These are phyloP conservation scores for Spisula solida DNA, from an alignment of 2,888 invertebrate species.

Conservation along the genomic window DNA sequence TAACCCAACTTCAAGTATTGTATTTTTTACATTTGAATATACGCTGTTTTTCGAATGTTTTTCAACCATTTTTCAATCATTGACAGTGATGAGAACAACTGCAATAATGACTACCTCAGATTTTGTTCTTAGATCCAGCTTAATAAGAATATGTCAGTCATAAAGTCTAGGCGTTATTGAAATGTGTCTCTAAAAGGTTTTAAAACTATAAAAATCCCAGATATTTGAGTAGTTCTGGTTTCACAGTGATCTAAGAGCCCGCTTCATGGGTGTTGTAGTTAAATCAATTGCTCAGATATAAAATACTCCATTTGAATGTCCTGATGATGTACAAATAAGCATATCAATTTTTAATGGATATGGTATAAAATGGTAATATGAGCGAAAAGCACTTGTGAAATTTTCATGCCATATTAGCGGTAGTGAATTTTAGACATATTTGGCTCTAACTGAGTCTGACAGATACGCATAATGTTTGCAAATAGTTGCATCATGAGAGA, in stretches of 20 bases:
- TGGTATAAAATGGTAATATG: slow-evolving; percentile 2
- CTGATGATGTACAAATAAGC: background rate
- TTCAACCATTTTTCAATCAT: too few relatives aligned
- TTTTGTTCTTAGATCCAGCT: too few relatives aligned
- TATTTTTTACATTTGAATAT: too few relatives aligned
- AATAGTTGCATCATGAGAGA: background rate
- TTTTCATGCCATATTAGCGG: background rate
- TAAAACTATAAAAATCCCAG: background rate
- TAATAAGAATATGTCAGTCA: too few relatives aligned
- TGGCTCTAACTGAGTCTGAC: background rate
- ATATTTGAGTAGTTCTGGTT: slow-evolving; percentile 2
- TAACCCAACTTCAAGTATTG: too few relatives aligned
- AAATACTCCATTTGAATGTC: background rate
- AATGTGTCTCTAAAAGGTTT: background rate
- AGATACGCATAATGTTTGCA: slow-evolving; percentile 14
- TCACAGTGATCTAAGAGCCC: background rate
- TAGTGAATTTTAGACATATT: background rate
- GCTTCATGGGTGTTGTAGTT: slow-evolving; percentile 13
- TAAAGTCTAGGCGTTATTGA: too few relatives aligned
- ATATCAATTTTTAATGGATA: slow-evolving; percentile 5
- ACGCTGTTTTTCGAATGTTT: too few relatives aligned
- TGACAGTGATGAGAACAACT: too few relatives aligned
- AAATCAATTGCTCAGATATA: slow-evolving; percentile 10
- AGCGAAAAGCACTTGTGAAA: background rate
- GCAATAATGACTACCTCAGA: too few relatives aligned